These are phyloP conservation scores for Phylloscopus whistleri DNA, from an alignment of 2,113 vertebrate species.

Conservation along the genomic window DNA sequence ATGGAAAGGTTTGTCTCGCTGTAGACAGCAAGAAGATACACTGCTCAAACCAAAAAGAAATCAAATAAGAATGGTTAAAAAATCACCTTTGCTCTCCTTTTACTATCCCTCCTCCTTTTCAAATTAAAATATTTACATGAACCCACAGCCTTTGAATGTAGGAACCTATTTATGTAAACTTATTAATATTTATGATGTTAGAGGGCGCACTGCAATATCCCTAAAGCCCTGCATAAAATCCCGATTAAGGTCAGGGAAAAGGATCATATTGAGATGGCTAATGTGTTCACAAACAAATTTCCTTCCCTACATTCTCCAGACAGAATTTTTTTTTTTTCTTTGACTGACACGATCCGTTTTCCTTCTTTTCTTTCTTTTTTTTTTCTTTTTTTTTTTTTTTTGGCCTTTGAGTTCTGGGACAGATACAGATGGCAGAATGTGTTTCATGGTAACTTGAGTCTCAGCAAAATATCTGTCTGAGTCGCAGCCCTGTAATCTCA, in stretches of 20 bases:
- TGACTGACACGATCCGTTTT: neutral
- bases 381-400: neutral
- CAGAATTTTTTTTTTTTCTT: neutral
- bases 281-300: constrained; percentile 43
- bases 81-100: constrained; percentile 19
- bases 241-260: constrained; percentile 29
- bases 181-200: constrained; percentile 57
- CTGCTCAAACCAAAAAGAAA: neutral
- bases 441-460: neutral
- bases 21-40: neutral
- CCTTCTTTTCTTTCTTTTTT: neutral
- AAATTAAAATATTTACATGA: constrained; percentile 41
- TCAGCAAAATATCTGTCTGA: neutral
- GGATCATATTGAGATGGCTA: constrained; percentile 25
- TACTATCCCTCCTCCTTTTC: neutral
- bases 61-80: neutral
- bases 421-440: neutral
- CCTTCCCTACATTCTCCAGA: constrained; percentile 6
- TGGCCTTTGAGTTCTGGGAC: neutral
- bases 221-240: constrained; percentile 55
- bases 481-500: neutral
- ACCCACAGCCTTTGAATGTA: constrained; percentile 30
- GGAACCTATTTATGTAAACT: constrained; percentile 53
- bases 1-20: neutral
- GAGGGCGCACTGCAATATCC: constrained; percentile 32